phyloP scores from a whole-genome alignment of 1,140 invertebrate genomes.

The Drosophila pachea region DNA sequence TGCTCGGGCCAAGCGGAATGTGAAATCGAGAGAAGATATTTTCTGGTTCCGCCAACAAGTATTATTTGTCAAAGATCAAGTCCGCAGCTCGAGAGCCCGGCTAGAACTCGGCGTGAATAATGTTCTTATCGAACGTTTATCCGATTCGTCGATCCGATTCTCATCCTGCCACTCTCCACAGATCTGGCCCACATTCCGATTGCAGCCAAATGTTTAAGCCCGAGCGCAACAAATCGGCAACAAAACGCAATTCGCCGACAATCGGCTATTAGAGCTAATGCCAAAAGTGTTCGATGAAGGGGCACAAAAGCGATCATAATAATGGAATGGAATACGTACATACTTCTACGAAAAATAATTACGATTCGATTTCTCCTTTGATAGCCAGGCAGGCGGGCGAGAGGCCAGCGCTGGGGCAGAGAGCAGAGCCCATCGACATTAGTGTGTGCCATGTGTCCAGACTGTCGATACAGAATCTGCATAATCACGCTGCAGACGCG shows the following conservation, averaged over 20 bases:
- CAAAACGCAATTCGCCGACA: slow-evolving; percentile 50
- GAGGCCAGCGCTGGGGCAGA: slow-evolving; percentile 45
- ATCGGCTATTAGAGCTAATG: slow-evolving; percentile 54
- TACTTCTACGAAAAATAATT: slow-evolving; percentile 64
- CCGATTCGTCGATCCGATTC: too few species aligned
- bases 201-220: slow-evolving; percentile 7
- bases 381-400: slow-evolving; percentile 47
- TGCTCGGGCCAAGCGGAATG: too few species aligned
- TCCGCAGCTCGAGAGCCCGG: too few species aligned
- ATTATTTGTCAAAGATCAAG: too few species aligned
- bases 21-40: too few species aligned
- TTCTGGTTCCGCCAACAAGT: too few species aligned
- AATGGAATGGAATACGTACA: slow-evolving; percentile 38
- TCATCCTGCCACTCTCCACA: too few species aligned
- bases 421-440: slow-evolving; percentile 27
- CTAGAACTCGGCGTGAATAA: too few species aligned
- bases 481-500: slow-evolving; percentile 69
- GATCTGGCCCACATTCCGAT: neutral
- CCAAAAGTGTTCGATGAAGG: slow-evolving; percentile 42
- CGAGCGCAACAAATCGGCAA: slow-evolving; percentile 43
- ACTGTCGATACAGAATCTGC: slow-evolving; percentile 58
- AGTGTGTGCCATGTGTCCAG: slow-evolving; percentile 21
- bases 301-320: slow-evolving; percentile 47
- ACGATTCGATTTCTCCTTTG: slow-evolving; percentile 68
- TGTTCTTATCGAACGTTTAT: too few species aligned